Base-by-base conservation (phyloP, 35 echinoderm and acorn worm genomes). In the Eucidaris tribuloides region DNA sequence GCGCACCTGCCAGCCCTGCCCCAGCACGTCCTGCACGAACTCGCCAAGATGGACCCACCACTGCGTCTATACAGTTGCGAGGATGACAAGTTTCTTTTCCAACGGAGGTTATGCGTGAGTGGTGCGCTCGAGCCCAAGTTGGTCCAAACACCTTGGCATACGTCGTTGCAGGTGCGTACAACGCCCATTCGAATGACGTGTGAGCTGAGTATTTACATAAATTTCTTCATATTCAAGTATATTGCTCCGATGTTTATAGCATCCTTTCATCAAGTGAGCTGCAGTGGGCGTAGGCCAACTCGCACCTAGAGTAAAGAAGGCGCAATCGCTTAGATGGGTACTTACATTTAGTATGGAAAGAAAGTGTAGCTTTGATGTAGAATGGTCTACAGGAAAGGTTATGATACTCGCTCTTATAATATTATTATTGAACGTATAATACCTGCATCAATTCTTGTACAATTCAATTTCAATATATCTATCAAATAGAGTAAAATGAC, bases 181-280 rank as follows among this genome's bases (percentile, higher is more conserved):
- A 90, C 74, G 6, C 40, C 28, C n/a, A 14, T 96, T 82, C 58
- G 93, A 96, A 79, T 87, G 93, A 45, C 38, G 93, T 42, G 93
- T 96, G 2, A 88, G 91, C 87, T 87, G 90, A 91, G 34, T 45
- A 31, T n/a, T 2, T 24, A 45, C 68, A 3, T 78, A 11, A 60
- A n/a, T 60, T 4, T 14, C 28, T 60, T 59, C 14, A 81, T 33
- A n/a, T 33, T 32, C 3, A 32, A 32, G 35, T 81, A 44, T n/a
- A 32, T 18, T 44, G 14, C 20, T 7, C 39, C 14, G 17, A 44
- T 7, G 14, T 13, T n/a, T n/a, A n/a, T n/a, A 45, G 14, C 72
- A 15, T 46, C 72, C 72, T 18, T 13, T 44, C 72, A 9, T 5
- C 28, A 7, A 15, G 45, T 78, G 29, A 11, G 31, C 39, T 31